Percentiles rank a stretch among this genome's conserved stretches.
Evolutionary conservation across 2,888 invertebrate species (phyloP).

Genomic region (Lasioglossum marginatum): DNA sequence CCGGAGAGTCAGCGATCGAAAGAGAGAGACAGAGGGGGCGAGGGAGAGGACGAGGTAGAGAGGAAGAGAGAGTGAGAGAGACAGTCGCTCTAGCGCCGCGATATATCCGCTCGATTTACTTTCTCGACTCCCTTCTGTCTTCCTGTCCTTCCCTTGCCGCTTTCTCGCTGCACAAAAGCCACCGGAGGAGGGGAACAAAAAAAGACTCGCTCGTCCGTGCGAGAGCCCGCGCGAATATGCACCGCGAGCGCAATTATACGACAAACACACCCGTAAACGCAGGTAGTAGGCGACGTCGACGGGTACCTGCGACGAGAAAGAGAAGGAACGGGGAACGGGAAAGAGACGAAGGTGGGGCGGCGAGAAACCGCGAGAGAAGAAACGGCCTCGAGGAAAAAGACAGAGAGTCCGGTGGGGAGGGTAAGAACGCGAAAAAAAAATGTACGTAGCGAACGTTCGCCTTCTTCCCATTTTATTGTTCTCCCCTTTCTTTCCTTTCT

Average conservation of each 20-base stretch:
- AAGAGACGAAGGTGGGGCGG: not conserved
- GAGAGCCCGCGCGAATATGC: conserved; percentile 67
- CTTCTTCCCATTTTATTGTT: conserved; percentile 54
- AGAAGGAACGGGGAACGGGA: not conserved
- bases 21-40: not conserved
- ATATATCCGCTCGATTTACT: conserved; percentile 74
- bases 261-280: conserved; percentile 61
- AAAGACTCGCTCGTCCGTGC: conserved; percentile 70
- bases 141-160: conserved; percentile 70
- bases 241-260: conserved; percentile 71
- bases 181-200: conserved; percentile 52
- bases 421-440: conserved; percentile 15
- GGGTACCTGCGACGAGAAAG: not conserved
- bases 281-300: conserved; percentile 50
- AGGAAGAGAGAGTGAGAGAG: not conserved
- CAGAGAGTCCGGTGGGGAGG: not conserved
- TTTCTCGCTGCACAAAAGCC: conserved; percentile 70
- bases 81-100: conserved; percentile 62
- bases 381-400: not conserved
- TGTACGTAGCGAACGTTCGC: conserved; percentile 39
- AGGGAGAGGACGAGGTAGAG: not conserved
- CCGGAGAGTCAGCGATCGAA: not conserved
- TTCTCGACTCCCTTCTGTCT: conserved; percentile 75
- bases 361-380: not conserved
- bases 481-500: conserved; percentile 40